Evolutionary conservation across 2,113 vertebrate genomes (phyloP), one percentile per base, ranked within the genome.

Genomic region (Clarias magur): DNA sequence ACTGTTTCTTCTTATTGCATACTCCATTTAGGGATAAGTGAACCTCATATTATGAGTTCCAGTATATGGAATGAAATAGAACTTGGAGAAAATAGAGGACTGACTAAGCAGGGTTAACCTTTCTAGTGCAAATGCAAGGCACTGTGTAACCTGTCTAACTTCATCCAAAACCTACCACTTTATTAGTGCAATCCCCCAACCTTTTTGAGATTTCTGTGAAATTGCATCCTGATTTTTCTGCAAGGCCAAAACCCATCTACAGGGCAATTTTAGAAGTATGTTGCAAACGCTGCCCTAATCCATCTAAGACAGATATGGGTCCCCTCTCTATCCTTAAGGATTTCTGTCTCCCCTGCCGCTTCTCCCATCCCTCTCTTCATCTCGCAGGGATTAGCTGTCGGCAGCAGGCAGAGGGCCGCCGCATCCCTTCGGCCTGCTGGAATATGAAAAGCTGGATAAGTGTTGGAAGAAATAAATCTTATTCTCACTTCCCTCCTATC

Each of bases 401-500:
- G 87, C 88, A 78, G 78, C 87, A 88, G 87, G 84, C 90, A 88
- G 89, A 92, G 92, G 90, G 88, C 87, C 80, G 53, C 84, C 81
- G 63, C 90, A 87, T 89, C 91, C 87, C 86, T 89, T 68, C 82
- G 88, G 89, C 87, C 90, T 87, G 86, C 85, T 82, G 83, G 91
- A 91, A 92, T 92, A 92, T 91, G 90, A 92, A 91, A 91, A 91
- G 85, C 89, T 85, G 90, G 86, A 90, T 87, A 90, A 90, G 91
- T 88, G 84, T 85, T 85, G 86, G 87, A 81, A 89, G 88, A 90
- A 90, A 91, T 91, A 89, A 89, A 89, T 89, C 91, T 89, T 88
- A 85, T 89, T 90, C 84, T 89, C 81, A 59, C 85, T 88, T 78
- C 48, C 88, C 73, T 62, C 63, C 85, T 83, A 78, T 87, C 56